Evolutionary conservation across 2,888 invertebrate genomes (phyloP).

Genomic region (Apodemia mormo): DNA sequence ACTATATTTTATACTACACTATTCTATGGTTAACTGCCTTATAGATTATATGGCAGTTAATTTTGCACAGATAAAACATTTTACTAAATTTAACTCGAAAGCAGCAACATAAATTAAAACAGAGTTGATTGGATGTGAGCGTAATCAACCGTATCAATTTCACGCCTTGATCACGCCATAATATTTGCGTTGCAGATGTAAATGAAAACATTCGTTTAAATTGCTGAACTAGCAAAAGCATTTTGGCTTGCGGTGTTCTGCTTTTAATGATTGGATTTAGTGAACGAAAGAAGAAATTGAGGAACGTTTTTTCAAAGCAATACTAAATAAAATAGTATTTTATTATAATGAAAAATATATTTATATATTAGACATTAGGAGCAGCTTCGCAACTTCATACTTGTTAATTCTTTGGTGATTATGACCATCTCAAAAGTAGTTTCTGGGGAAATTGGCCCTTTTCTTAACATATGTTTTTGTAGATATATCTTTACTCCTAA

Average conservation of each 20-base stretch:
- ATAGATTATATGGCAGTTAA: neutral
- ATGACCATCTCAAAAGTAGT: no score
- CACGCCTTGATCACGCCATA: slow-evolving; percentile 2
- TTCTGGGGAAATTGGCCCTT: no score
- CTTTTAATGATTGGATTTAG: neutral
- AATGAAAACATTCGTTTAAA: neutral
- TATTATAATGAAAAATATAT: no score
- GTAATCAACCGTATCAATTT: slow-evolving; percentile 6
- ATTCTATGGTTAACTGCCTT: neutral
- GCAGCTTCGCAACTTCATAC: no score
- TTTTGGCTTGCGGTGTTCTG: neutral
- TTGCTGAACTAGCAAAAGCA: neutral
- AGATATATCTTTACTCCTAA: no score
- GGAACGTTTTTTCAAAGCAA: no score
- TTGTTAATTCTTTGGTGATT: no score
- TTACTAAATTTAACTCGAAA: neutral
- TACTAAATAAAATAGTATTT: no score
- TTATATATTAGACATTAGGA: no score
- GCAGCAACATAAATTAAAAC: slow-evolving; percentile 14
- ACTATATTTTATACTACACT: no score
- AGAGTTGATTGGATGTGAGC: slow-evolving; percentile 12
- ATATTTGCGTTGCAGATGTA: slow-evolving; percentile 4
- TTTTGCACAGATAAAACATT: neutral
- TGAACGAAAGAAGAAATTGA: no score
- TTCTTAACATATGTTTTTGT: no score